A percentile compares a stretch with the other conserved stretches of the same genome.
Conservation (phyloP, 2,888 invertebrate genomes). For the Synanthedon myopaeformis region DNA sequence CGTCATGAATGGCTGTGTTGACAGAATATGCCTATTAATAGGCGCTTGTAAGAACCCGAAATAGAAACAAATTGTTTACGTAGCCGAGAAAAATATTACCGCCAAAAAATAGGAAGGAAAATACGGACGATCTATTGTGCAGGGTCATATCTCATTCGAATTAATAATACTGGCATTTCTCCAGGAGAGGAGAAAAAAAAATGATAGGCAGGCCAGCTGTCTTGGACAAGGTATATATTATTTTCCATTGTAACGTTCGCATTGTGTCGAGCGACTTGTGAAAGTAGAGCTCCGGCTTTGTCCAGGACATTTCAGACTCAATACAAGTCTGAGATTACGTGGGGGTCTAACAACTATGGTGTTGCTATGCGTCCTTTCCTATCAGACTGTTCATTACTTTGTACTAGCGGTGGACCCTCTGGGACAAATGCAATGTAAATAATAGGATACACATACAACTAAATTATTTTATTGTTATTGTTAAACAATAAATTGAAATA, state of each 20-base stretch:
- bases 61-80: not conserved
- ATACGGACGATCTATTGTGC: slow-evolving; percentile 15
- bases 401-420: slow-evolving; percentile 14
- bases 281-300: slow-evolving; percentile 8
- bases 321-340: too few relatives aligned
- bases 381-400: slow-evolving; percentile 26
- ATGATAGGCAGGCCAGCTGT: slow-evolving; percentile 19
- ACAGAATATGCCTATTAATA: too few relatives aligned
- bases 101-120: not conserved
- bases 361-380: slow-evolving; percentile 2
- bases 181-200: slow-evolving; percentile 11
- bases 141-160: slow-evolving; percentile 22
- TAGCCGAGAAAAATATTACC: not conserved
- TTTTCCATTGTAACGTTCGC: slow-evolving; percentile 24
- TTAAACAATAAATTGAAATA: too few relatives aligned
- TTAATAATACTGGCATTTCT: slow-evolving; percentile 34
- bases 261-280: slow-evolving; percentile 25
- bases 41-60: too few relatives aligned
- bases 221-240: slow-evolving; percentile 16
- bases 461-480: too few relatives aligned
- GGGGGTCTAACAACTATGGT: too few relatives aligned
- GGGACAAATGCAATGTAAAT: slow-evolving; percentile 11
- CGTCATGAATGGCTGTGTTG: too few relatives aligned
- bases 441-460: too few relatives aligned
- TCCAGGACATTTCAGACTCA: not conserved